Base-by-base conservation (phyloP, 2,113 vertebrate species). In the Phaethon lepturus region DNA sequence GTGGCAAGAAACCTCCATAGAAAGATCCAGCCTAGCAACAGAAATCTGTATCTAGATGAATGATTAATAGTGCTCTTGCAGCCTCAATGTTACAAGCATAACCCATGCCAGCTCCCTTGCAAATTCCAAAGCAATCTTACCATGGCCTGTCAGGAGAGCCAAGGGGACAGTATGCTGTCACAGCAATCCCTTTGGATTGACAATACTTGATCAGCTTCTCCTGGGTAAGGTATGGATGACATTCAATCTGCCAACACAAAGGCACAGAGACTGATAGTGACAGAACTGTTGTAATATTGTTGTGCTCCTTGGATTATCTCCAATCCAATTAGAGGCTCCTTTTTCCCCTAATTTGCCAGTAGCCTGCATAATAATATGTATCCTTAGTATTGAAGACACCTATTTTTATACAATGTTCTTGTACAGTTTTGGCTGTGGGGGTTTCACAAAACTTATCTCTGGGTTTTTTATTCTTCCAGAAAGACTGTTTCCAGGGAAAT, bases 111-210 rank as follows among this genome's bases (percentile, higher is more conserved):
- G 64, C 44, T 82, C 31, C 50, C 38, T 58, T 31, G 17, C 26
- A 6, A 4, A 47, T 2, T 7, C 13, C 56, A 17, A 3, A 29
- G 68, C 33, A 50, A 6, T 62, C 95, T 97, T 91, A 99, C 99
- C 99, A 99, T 38, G 99, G 98, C 74, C 99, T 98, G 95, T 99
- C 99, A 1, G 99, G 99, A 59, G 99, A 99, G 12, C 99, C 99
- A 13, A 99, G 98, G 5, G 99, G 99, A 52, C 99, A 98, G 92
- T 99, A 99, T 1, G 99, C 99, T 0, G 99, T 99, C 91, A 99
- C 98, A 3, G 96, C 60, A 16, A 99, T 99, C 82, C 98, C 98
- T 95, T 99, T 98, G 78, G 99, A 98, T 8, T 98, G 98, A 97
- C 99, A 99, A 90, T 98, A 99, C 68, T 86, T 76, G 79, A 99